Conservation (phyloP, 2,888 invertebrate species). For the Eumacrocentrus americanus region DNA sequence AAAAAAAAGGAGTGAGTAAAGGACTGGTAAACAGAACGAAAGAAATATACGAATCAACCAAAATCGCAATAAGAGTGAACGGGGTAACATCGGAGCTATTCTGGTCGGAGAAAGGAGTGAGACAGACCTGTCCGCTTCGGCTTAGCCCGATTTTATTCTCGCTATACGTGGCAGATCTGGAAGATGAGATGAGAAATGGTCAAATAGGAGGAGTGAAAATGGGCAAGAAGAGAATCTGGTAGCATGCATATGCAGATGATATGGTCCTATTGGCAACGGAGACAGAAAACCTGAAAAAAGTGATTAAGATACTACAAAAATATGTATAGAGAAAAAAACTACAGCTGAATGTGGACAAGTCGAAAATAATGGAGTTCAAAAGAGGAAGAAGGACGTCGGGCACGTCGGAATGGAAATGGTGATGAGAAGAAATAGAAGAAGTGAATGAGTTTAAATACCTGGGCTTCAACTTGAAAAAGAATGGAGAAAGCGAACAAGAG, state of each 20-base stretch:
- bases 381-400: constrained; percentile 8
- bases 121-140: constrained; percentile 36
- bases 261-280: constrained; percentile 17
- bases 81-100: constrained; percentile 20
- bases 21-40: too few relatives aligned
- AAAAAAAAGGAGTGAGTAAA: too few relatives aligned
- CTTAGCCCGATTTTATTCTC: constrained; percentile 36
- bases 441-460: constrained; percentile 29
- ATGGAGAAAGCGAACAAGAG: constrained; percentile 24
- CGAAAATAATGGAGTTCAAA: constrained; percentile 22
- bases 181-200: constrained; percentile 20
- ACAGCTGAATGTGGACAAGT: constrained; percentile 11
- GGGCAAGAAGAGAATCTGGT: constrained; percentile 18
- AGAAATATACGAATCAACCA: constrained; percentile 28
- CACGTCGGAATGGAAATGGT: constrained; percentile 13
- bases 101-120: constrained; percentile 33
- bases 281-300: constrained; percentile 2
- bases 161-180: constrained; percentile 28
- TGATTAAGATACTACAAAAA: constrained; percentile 7
- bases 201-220: constrained; percentile 25
- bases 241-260: constrained; percentile 29
- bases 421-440: constrained; percentile 20
- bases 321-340: constrained; percentile 16
- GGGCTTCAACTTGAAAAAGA: constrained; percentile 16
- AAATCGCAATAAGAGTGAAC: constrained; percentile 20